Evolutionary conservation across 2,888 invertebrate species (phyloP).

Genomic region (Glomeris marginata): DNA sequence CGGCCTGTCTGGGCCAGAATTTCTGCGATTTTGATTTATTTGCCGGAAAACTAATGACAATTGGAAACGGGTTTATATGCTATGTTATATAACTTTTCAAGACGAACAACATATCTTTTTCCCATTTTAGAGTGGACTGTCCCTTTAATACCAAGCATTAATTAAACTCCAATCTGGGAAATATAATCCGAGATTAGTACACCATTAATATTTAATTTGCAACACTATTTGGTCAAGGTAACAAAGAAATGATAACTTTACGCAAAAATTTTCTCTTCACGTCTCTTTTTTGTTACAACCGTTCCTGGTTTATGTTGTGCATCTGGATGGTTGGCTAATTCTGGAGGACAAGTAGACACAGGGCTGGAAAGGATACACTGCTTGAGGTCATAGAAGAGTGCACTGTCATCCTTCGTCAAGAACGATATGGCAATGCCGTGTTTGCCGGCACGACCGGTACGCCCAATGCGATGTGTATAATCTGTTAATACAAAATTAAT

Average conservation of each 20-base stretch:
- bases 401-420: constrained; percentile 91
- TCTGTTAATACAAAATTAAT: constrained; percentile 37
- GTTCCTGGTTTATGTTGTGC: constrained; percentile 96
- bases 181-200: no score
- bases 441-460: constrained; percentile 98
- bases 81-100: no score
- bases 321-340: constrained; percentile 93
- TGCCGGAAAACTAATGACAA: no score
- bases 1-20: no score
- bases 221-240: background rate
- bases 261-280: constrained; percentile 91
- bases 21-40: no score
- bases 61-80: no score
- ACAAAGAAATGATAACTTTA: constrained; percentile 32
- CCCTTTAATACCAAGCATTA: no score
- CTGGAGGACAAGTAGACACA: constrained; percentile 87
- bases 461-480: constrained; percentile 95
- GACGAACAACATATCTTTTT: no score
- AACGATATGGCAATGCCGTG: constrained; percentile 92
- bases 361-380: constrained; percentile 77
- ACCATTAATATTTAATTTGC: no score
- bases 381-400: constrained; percentile 92
- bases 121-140: no score
- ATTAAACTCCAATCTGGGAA: no score
- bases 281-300: constrained; percentile 70